phyloP scores from a whole-genome alignment of 2,113 vertebrate species.

The Cynoglossus semilaevis region DNA sequence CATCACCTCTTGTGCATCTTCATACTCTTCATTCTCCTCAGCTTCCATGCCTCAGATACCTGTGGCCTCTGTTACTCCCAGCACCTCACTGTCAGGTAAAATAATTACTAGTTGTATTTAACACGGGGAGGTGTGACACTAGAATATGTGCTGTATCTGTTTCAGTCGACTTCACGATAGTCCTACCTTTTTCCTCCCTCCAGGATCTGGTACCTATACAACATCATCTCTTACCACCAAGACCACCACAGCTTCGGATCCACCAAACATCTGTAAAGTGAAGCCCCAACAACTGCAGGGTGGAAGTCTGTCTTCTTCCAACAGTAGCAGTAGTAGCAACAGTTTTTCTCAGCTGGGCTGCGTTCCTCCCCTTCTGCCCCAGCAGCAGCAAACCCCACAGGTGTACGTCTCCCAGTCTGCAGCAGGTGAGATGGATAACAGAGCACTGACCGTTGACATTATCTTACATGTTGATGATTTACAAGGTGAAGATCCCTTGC shows the following conservation, averaged over 20 bases:
- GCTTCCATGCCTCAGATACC: conserved; percentile 94
- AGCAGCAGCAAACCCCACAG: conserved; percentile 94
- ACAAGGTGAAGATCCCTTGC: too few species aligned
- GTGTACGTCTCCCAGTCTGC: conserved; percentile 98
- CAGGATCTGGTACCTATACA: conserved; percentile 93
- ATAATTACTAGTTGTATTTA: background rate
- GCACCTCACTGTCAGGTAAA: conserved; percentile 90
- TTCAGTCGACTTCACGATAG: background rate
- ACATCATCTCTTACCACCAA: conserved; percentile 95
- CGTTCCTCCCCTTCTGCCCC: conserved; percentile 90
- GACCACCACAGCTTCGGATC: conserved; percentile 92
- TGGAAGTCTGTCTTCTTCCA: conserved; percentile 78
- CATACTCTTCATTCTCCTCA: conserved; percentile 93
- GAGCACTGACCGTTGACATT: background rate
- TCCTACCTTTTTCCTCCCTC: background rate
- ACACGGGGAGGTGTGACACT: too few species aligned
- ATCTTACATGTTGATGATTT: background rate
- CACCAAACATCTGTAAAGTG: conserved; percentile 98
- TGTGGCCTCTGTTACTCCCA: conserved; percentile 95
- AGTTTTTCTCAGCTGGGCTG: conserved; percentile 95
- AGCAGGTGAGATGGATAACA: conserved; percentile 81
- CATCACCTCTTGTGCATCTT: conserved; percentile 81
- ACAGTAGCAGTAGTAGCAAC: conserved; percentile 74
- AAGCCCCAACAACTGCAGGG: conserved; percentile 95
- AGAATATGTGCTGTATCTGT: background rate